Percentiles rank a stretch among this genome's conserved stretches.
Evolutionary conservation across 2,113 vertebrate species (phyloP).

Genomic region (Alces alces): DNA sequence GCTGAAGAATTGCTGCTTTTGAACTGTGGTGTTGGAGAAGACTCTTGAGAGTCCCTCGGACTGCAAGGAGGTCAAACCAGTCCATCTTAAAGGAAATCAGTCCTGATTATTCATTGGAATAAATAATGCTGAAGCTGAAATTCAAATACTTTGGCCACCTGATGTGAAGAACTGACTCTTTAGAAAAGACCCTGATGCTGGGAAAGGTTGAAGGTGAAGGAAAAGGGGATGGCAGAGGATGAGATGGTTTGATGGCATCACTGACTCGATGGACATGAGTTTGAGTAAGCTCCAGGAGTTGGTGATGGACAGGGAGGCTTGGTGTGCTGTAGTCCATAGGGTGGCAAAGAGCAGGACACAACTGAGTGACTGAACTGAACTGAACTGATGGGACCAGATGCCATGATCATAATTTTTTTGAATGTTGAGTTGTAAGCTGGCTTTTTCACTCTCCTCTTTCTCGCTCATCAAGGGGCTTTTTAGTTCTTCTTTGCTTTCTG

Average conservation of each 20-base stretch:
- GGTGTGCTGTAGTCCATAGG: background rate
- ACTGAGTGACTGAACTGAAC: background rate
- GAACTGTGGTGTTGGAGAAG: background rate
- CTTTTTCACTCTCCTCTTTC: background rate
- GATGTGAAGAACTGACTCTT: background rate
- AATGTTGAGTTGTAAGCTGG: background rate
- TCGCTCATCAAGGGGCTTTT: background rate
- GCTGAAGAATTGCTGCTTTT: background rate
- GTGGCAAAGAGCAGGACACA: accelerated
- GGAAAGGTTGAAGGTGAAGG: accelerated
- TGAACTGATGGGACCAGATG: background rate
- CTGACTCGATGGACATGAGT: accelerated
- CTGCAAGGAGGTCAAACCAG: background rate
- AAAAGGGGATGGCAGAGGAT: accelerated
- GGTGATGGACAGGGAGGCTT: background rate
- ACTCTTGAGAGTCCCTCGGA: background rate
- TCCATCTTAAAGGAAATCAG: background rate
- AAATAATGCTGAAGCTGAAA: background rate
- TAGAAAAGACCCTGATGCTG: background rate
- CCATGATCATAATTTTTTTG: background rate
- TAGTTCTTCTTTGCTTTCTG: background rate
- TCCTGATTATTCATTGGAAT: background rate
- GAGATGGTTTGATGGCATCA: background rate
- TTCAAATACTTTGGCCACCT: background rate
- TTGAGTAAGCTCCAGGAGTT: background rate